Base-by-base conservation (phyloP, 2,113 vertebrate species). In the Megalops atlanticus region DNA sequence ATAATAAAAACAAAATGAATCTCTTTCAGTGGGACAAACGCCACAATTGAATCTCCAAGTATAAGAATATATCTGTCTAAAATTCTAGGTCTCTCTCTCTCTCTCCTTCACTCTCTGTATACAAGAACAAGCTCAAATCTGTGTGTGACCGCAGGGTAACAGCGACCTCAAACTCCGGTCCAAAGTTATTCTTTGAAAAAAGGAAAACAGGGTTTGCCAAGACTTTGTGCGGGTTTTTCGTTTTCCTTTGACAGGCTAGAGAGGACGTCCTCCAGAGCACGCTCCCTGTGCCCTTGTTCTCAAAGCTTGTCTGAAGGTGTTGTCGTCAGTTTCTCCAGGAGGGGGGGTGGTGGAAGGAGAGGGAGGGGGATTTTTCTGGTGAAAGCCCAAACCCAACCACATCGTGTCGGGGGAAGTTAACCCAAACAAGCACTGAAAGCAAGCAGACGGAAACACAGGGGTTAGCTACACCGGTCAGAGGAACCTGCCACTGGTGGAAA, bases 361-460 rank as follows among this genome's bases (percentile, higher is more conserved):
- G 35, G 70, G 70, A 38, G n/a, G 54, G 38, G n/a, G 76, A 52
- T 31, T 38, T n/a, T 80, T 80, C 69, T 76, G 73, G 73, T 76
- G 43, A 38, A 68, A 36, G 47, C 73, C 80, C 39, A 41, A 68
- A n/a, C n/a, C n/a, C n/a, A n/a, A n/a, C n/a, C 73, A 75, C 49
- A 45, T 27, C 73, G 41, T 38, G 58, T 70, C 68, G 58, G 41
- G 36, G 31, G 43, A 45, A 54, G 74, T 80, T 87, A 86, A 87
- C 84, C 87, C 79, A 85, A 83, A 89, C 81, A 87, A 85, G 85
- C 85, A 84, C 90, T 91, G 89, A 0, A 73, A 58, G 85, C 38
- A 88, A 27, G 82, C 49, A 81, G 0, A 70, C 7, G 27, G 38
- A 70, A 76, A 81, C 69, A 14, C 36, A 79, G 40, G 33, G 5